Percentiles rank a stretch among this genome's conserved stretches.
phyloP scores from a whole-genome alignment of 2,113 vertebrate species.

The Petrocephalus zakoni region DNA sequence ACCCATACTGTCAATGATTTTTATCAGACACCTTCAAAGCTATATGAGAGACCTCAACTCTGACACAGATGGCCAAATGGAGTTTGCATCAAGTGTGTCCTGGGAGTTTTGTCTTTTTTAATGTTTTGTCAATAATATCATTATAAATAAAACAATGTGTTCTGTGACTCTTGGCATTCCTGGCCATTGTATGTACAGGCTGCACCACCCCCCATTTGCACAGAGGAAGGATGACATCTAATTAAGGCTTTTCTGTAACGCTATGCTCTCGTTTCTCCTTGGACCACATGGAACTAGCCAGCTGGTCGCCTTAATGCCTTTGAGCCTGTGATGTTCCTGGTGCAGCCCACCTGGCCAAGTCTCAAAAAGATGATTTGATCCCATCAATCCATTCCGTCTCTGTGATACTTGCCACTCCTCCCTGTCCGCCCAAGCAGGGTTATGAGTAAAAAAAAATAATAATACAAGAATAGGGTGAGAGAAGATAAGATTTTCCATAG shows the following conservation, averaged over 20 bases:
- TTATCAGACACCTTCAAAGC: not conserved
- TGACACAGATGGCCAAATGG: not conserved
- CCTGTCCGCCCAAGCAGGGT: not conserved
- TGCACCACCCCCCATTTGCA: not conserved
- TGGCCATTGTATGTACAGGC: not conserved
- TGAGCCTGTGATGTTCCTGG: not conserved
- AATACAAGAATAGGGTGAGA: not conserved
- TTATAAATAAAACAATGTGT: conserved; percentile 1
- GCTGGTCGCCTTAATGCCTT: not conserved
- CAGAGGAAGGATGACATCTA: not conserved
- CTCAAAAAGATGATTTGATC: not conserved
- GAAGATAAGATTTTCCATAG: not conserved
- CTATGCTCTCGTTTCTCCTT: not conserved
- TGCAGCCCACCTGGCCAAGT: not conserved
- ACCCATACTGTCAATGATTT: not conserved
- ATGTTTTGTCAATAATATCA: not conserved
- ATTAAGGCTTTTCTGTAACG: not conserved
- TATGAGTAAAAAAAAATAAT: not conserved
- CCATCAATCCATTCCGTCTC: not conserved
- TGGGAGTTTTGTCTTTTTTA: not conserved
- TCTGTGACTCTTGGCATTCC: not conserved
- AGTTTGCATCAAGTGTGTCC: not conserved
- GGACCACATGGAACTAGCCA: not conserved
- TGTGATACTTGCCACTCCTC: not conserved
- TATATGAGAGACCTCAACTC: not conserved